Evolutionary conservation across 2,888 invertebrate species (phyloP), one percentile per base, ranked within the genome.

Genomic region (Temnothorax rugatulus): DNA sequence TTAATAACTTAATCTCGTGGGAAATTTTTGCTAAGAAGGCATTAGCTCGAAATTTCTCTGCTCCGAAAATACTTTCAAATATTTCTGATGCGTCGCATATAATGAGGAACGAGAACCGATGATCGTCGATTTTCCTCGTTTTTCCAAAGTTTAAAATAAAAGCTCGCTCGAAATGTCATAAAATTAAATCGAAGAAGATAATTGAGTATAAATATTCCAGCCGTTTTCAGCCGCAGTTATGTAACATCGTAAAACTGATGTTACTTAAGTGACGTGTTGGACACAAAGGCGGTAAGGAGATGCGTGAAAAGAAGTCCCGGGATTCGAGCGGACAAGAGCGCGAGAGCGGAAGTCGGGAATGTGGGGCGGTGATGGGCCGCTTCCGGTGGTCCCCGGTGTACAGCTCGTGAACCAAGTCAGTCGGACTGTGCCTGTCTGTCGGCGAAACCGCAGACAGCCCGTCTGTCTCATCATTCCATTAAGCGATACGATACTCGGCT

Each of bases 301-400:
- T 21, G 50, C 29, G 69, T 47, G 41, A 68, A 54, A 50, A 83
- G 38, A 69, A 47, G 79, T 47, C 47, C 21, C 74, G 85, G 44
- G 64, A 75, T 54, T 59, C 66, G 57, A 66, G 82, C 77, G 79
- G 85, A 47, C 85, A 73, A 85, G 87, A 84, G 88, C 89, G 90
- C 86, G 87, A 87, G 91, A 92, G 91, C 92, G 93, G 93, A 93
- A 93, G 93, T 91, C 87, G 91, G 75, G 92, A 92, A 92, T 93
- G 92, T 92, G 93, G 93, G 93, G 91, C 93, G 92, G 93, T 93
- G 93, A 93, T 93, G 93, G 93, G 93, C 91, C 91, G 88, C 92
- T 93, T 93, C 93, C 93, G 93, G 93, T 93, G 91, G 92, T 93
- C 92, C 92, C 93, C 89, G 66, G 90, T 86, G 87, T 89, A 90